Percentiles rank a stretch among this genome's conserved stretches.
These are phyloP conservation scores for Psilopsiagon aurifrons DNA, from an alignment of 2,113 vertebrate species.

Conservation along the genomic window DNA sequence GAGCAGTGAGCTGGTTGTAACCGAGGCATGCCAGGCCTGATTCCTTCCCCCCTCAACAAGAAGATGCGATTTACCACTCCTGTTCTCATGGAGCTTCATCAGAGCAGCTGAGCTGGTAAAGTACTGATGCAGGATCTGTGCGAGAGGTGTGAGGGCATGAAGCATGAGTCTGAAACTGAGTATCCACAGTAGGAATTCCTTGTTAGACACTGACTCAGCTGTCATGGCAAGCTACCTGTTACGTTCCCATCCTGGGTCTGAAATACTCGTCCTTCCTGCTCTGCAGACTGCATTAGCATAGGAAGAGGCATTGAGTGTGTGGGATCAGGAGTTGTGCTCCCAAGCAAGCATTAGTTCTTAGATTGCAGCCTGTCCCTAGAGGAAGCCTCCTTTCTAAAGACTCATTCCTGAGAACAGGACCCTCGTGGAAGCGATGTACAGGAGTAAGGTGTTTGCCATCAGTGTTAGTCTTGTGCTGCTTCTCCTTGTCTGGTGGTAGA, in stretches of 20 bases:
- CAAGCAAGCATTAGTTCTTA: conserved; percentile 34
- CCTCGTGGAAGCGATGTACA: background rate
- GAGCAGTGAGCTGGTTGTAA: background rate
- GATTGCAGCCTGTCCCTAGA: conserved; percentile 3
- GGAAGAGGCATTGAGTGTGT: background rate
- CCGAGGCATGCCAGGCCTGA: background rate
- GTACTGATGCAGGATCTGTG: background rate
- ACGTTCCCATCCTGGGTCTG: background rate
- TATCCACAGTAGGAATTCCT: background rate
- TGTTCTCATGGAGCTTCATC: background rate
- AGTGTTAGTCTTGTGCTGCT: background rate
- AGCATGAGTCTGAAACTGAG: background rate
- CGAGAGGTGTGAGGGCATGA: background rate
- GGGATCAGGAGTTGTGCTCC: background rate
- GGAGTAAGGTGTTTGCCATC: background rate
- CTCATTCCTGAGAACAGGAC: background rate
- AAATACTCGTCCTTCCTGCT: conserved; percentile 63
- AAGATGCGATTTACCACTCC: background rate
- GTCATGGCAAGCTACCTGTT: background rate
- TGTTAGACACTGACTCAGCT: background rate
- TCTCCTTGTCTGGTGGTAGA: background rate
- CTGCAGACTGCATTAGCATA: background rate
- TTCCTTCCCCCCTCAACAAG: background rate
- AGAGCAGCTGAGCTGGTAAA: background rate
- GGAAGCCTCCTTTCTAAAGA: background rate